Conservation (phyloP, 53 echinoderm and acorn worm genomes). For the Patiria pectinifera region DNA sequence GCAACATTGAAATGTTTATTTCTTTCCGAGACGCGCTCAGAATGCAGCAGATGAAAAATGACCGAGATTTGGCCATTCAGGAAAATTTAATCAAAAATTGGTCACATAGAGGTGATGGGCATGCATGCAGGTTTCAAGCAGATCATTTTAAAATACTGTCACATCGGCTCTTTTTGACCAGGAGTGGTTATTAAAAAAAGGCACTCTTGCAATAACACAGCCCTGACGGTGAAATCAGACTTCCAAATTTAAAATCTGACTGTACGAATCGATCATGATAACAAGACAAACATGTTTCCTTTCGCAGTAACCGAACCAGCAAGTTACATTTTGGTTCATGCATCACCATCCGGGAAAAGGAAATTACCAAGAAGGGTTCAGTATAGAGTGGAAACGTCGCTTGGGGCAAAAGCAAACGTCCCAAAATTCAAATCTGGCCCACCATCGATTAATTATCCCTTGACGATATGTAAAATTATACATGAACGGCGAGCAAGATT, state of each 20-base stretch:
- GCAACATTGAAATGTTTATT: background rate
- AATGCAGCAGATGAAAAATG: background rate
- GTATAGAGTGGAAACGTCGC: background rate
- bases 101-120: background rate
- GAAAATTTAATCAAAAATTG: background rate
- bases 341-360: background rate
- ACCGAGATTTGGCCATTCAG: background rate
- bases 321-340: background rate
- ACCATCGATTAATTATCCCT: background rate
- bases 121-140: background rate
- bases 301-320: background rate
- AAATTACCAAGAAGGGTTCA: background rate
- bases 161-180: background rate
- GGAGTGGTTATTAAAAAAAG: background rate
- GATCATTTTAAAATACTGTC: background rate
- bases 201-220: background rate
- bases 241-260: constrained; percentile 5
- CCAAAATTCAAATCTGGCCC: background rate
- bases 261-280: background rate
- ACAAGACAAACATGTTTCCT: background rate
- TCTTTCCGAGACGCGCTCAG: background rate
- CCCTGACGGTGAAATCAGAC: background rate
- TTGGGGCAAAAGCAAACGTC: background rate
- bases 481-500: background rate
- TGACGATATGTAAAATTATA: background rate